phyloP scores from a whole-genome alignment of 2,888 invertebrate genomes.

The Chelonus formosanus region DNA sequence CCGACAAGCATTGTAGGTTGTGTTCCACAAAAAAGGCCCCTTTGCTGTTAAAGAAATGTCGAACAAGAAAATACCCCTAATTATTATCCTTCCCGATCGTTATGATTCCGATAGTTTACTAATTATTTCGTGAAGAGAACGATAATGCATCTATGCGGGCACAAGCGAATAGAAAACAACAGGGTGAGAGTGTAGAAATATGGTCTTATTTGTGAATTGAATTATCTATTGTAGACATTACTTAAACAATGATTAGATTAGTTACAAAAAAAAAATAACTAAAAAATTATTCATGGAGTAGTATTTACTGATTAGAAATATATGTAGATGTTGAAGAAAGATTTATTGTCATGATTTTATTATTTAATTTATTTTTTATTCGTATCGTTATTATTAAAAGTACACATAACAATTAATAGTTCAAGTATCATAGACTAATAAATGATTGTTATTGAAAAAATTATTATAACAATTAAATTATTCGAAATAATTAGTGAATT shows the following conservation, averaged over 20 bases:
- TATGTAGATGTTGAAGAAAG: no score
- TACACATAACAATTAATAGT: no score
- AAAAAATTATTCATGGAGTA: no score
- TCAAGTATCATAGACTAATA: no score
- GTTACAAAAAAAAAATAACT: neutral
- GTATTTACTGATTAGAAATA: no score
- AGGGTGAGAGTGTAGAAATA: conserved; percentile 22
- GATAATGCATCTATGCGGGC: neutral
- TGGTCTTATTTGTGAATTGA: conserved; percentile 6
- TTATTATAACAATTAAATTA: no score
- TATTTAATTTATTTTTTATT: no score
- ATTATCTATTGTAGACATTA: neutral
- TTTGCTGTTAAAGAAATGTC: conserved; percentile 1
- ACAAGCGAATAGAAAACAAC: conserved; percentile 6
- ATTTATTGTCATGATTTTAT: no score
- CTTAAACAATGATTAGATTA: conserved; percentile 22
- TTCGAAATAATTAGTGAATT: no score
- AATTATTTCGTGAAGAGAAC: conserved; percentile 13
- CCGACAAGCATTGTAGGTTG: conserved; percentile 23
- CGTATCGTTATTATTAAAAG: neutral
- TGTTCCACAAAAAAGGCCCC: conserved; percentile 24
- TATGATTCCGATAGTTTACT: conserved; percentile 8
- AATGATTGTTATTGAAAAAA: no score
- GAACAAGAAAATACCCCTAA: conserved; percentile 1
- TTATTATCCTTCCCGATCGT: neutral